Evolutionary conservation across 2,888 invertebrate genomes (phyloP).

Genomic region (Apodemia zela): DNA sequence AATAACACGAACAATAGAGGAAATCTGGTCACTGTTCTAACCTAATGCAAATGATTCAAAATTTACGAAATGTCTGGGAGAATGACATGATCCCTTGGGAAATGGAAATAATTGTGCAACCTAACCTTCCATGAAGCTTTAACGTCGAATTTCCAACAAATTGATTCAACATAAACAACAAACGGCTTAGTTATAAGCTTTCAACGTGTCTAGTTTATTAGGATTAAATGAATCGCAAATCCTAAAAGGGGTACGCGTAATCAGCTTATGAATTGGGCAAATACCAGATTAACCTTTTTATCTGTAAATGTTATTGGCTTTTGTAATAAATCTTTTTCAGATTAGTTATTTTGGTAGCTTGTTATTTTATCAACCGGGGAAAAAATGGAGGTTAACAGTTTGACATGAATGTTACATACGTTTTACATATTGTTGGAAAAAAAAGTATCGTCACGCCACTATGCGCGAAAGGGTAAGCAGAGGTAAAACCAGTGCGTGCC

Average conservation of each 20-base stretch:
- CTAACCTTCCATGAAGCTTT: not conserved
- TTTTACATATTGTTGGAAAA: too few relatives aligned
- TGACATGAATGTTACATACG: too few relatives aligned
- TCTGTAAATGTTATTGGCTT: not conserved
- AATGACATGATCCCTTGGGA: too few relatives aligned
- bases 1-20: too few relatives aligned
- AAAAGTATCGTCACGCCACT: too few relatives aligned
- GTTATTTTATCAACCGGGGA: not conserved
- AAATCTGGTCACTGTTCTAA: too few relatives aligned
- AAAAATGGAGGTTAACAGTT: too few relatives aligned
- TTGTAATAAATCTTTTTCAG: conserved; percentile 1
- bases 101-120: not conserved
- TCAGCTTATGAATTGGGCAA: not conserved
- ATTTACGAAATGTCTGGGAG: too few relatives aligned
- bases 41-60: too few relatives aligned
- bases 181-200: conserved; percentile 2
- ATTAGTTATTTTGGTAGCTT: not conserved
- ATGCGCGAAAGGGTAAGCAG: too few relatives aligned
- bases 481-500: too few relatives aligned
- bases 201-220: conserved; percentile 1
- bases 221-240: conserved; percentile 11
- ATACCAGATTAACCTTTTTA: not conserved
- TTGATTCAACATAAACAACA: not conserved
- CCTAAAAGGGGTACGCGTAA: conserved; percentile 8
- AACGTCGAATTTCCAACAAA: not conserved